Percentiles rank a stretch among this genome's conserved stretches.
These are phyloP conservation scores for Rhabdornis inornatus DNA, from an alignment of 2,113 vertebrate species.

Conservation along the genomic window DNA sequence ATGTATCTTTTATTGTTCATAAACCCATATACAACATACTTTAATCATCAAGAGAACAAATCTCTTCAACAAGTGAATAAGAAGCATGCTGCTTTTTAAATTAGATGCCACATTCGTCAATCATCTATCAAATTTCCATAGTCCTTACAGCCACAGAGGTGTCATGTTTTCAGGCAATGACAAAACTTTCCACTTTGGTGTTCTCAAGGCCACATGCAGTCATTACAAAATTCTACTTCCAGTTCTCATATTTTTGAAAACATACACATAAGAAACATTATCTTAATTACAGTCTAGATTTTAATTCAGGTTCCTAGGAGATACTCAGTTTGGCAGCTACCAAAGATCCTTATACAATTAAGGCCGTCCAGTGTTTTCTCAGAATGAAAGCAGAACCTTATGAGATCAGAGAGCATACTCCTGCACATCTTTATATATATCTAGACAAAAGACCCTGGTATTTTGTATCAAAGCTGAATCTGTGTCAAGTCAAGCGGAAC, in stretches of 20 bases:
- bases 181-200: background rate
- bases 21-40: background rate
- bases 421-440: background rate
- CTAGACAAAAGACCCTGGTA: background rate
- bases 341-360: background rate
- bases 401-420: background rate
- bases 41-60: background rate
- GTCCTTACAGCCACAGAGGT: background rate
- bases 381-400: background rate
- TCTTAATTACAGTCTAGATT: background rate
- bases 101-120: background rate
- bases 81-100: background rate
- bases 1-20: background rate
- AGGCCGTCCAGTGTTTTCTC: background rate
- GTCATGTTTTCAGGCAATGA: background rate
- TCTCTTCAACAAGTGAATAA: background rate
- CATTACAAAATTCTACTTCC: background rate
- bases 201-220: background rate
- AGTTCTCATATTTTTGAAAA: slow-evolving; percentile 13
- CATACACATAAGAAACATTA: background rate
- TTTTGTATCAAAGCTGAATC: background rate
- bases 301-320: background rate
- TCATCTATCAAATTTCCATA: background rate
- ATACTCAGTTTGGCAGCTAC: background rate
- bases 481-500: background rate